Evolutionary conservation across 1,140 invertebrate genomes (phyloP), one percentile per base, ranked within the genome.

Genomic region (Drosophila paulistorum): DNA sequence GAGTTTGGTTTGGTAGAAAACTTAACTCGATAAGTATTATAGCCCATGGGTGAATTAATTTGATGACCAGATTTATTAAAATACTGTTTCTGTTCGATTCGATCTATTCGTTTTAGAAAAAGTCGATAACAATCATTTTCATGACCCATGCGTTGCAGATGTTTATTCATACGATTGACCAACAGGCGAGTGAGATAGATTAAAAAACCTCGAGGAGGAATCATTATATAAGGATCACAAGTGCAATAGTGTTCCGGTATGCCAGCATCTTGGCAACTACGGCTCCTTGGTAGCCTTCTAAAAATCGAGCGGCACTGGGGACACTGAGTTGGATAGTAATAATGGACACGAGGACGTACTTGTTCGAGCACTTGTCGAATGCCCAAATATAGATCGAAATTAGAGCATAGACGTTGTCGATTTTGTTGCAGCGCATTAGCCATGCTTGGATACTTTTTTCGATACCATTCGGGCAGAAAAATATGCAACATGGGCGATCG

Each of bases 401-500:
- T 95, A 7, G 96, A 96, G 0, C 95, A 96, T n/a, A 98, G 92
- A 33, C 95, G 94, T 65, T 94, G 94, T 9, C 93, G 93, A 84
- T 99, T 99, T 3, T 90, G 78, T 57, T 93, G 91, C 5, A 99
- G 87, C 73, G 97, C 97, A 14, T 92, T 75, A 41, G 93, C 94
- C 1, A 95, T 93, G 14, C 93, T 72, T 0, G 95, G 94, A 90
- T 96, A 95, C 45, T 94, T 93, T 7, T 93, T 66, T 26, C 93
- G 92, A 84, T 96, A 97, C 93, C 94, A 95, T 41, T 94, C 91
- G 0, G 98, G 97, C 9, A 98, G 64, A 65, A 95, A 93, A 3
- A 98, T 92, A 77, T 96, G 96, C 20, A 97, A 93, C 81, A 98
- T 96, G 0, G 98, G 98, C 37, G 99, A 91, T 48, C 97, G 92